Base-by-base conservation (phyloP, 2,113 vertebrate genomes). In the Haemorhous mexicanus region DNA sequence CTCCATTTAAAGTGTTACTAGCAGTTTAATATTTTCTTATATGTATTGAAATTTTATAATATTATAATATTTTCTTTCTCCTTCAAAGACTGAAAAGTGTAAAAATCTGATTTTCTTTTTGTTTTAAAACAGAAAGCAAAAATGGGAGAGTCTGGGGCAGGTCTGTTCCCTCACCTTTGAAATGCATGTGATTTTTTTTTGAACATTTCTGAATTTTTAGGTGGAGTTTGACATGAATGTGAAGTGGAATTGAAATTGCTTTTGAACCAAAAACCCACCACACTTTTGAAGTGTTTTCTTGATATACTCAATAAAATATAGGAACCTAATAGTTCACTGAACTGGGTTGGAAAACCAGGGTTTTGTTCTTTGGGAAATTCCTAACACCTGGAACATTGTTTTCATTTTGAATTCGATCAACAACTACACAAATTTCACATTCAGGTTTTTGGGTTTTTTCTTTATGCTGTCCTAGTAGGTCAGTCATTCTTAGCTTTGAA, bases 331-430 rank as follows among this genome's bases (percentile, higher is more conserved):
- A 49, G 20, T 35, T 82, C 26, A 39, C 33, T 53, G 7, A 50
- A 4, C 3, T 58, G 6, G 3, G 3, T 18, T 78, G 8, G 17
- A 74, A 84, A 84, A 87, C 2, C 0, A 2, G 43, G 3, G 0
- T 22, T 91, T 69, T 87, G 7, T 55, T 90, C 12, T 63, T 37
- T 50, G 7, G 6, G 3, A 7, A 80, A 62, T 59, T 87, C 24
- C 32, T 59, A 37, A 62, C 20, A 46, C 8, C 4, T 58, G 17
- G 16, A 89, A 68, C 26, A 41, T 80, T 35, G 19, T 8, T 77
- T 95, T 94, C 3, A 16, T 88, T 88, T 16, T 66, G 47, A 79
- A 39, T 50, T 72, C 0, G 0, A 41, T 61, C 19, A 61, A 68
- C 73, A 82, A 68, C 47, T 53, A 17, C 21, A 27, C 11, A 47